These are phyloP conservation scores for Fregetta grallaria DNA, from an alignment of 2,113 vertebrate species.

Conservation along the genomic window DNA sequence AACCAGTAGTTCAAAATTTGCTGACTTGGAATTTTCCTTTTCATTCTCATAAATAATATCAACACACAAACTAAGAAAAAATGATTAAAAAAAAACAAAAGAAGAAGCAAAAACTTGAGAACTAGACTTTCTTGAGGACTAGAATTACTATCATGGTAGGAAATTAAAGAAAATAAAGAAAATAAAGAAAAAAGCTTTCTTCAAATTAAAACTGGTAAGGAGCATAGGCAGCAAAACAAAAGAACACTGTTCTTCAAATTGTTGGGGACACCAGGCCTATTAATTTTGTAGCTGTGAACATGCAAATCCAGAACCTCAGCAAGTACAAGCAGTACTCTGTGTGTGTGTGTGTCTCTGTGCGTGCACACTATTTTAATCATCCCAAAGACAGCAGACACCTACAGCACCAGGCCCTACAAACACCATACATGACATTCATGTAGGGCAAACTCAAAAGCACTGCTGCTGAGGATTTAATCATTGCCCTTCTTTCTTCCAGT, in stretches of 20 bases:
- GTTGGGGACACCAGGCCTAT: neutral
- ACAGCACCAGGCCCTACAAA: neutral
- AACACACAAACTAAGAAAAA: neutral
- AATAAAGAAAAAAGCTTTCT: neutral
- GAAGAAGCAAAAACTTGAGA: neutral
- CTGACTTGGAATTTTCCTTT: neutral
- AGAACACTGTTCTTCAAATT: neutral
- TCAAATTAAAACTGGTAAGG: neutral
- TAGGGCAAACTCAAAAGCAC: neutral
- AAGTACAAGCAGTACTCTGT: neutral
- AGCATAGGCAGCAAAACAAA: neutral
- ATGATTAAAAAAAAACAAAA: neutral
- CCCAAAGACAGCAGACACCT: neutral
- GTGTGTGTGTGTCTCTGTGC: neutral
- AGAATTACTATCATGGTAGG: neutral
- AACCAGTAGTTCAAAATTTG: neutral
- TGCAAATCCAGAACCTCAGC: neutral
- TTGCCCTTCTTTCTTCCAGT: neutral
- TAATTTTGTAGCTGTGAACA: neutral
- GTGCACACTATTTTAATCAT: neutral
- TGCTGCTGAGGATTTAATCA: neutral
- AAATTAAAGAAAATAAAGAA: neutral
- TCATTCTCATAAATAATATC: neutral
- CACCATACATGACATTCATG: rapidly evolving
- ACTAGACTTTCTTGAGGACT: neutral